These are phyloP conservation scores for Drosophila teissieri DNA, from an alignment of 1,140 invertebrate genomes.

Conservation along the genomic window DNA sequence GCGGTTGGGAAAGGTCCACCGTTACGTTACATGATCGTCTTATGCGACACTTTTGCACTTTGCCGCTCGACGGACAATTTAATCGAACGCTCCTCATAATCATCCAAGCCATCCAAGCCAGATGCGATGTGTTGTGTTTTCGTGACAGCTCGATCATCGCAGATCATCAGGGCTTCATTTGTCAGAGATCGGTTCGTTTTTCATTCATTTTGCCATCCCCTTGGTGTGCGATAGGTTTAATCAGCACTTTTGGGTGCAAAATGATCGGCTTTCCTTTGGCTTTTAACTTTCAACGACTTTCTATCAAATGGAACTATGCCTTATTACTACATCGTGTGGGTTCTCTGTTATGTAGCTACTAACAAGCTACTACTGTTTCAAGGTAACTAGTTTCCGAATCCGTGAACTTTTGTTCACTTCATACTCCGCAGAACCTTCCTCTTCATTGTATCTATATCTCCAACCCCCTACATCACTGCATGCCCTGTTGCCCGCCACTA, in stretches of 20 bases:
- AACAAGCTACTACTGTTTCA: too few relatives aligned
- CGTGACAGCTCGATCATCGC: background rate
- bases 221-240: background rate
- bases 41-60: slow-evolving; percentile 11
- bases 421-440: slow-evolving; percentile 1
- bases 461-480: slow-evolving; percentile 4
- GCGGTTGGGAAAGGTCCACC: slow-evolving; percentile 19
- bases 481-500: slow-evolving; percentile 19
- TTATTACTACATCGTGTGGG: background rate
- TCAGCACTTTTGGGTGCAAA: background rate
- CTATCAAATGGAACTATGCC: background rate
- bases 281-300: background rate
- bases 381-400: background rate
- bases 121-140: background rate
- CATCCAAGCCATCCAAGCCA: background rate
- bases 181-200: background rate
- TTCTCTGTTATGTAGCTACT: too few relatives aligned
- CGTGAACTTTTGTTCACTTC: background rate
- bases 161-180: slow-evolving; percentile 6
- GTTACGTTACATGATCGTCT: slow-evolving; percentile 26
- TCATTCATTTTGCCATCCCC: background rate
- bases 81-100: background rate
- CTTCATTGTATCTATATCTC: background rate
- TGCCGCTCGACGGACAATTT: background rate
- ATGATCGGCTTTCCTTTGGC: background rate